Evolutionary conservation across 2,113 vertebrate species (phyloP).

Genomic region (Platichthys stellatus): DNA sequence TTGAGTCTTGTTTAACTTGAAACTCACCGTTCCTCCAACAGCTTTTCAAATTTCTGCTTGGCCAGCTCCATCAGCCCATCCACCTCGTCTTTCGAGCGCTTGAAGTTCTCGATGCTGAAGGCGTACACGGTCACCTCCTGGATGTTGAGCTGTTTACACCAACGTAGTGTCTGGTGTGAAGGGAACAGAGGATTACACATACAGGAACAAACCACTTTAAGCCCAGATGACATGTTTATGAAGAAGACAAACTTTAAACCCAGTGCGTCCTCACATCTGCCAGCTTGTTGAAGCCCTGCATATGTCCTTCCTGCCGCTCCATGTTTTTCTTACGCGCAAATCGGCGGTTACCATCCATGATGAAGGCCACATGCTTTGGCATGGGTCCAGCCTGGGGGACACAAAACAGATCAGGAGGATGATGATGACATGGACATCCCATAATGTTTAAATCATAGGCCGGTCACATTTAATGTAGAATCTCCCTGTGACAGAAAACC

Average conservation of each 20-base stretch:
- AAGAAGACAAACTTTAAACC: neutral
- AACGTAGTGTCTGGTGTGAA: slow-evolving; percentile 87
- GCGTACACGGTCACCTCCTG: slow-evolving; percentile 96
- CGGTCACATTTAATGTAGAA: neutral
- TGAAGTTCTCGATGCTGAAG: slow-evolving; percentile 99
- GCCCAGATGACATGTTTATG: neutral
- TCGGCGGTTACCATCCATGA: slow-evolving; percentile 98
- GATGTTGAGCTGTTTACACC: slow-evolving; percentile 95
- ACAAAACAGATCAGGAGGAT: neutral
- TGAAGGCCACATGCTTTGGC: slow-evolving; percentile 97
- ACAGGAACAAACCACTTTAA: neutral
- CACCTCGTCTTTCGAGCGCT: slow-evolving; percentile 94
- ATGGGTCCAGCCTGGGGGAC: slow-evolving; percentile 90
- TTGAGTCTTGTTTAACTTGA: neutral
- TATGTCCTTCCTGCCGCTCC: slow-evolving; percentile 91
- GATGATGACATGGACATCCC: neutral
- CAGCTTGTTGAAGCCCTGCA: slow-evolving; percentile 95
- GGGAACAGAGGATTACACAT: neutral
- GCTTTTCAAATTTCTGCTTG: slow-evolving; percentile 91
- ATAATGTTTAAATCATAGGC: neutral
- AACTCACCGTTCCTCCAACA: slow-evolving; percentile 94
- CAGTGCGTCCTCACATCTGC: slow-evolving; percentile 86
- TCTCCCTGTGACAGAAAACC: neutral
- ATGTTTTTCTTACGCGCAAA: slow-evolving; percentile 93
- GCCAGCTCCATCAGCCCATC: slow-evolving; percentile 96